phyloP scores from a whole-genome alignment of 2,797 vertebrate genomes.

The Crenuchus spilurus region DNA sequence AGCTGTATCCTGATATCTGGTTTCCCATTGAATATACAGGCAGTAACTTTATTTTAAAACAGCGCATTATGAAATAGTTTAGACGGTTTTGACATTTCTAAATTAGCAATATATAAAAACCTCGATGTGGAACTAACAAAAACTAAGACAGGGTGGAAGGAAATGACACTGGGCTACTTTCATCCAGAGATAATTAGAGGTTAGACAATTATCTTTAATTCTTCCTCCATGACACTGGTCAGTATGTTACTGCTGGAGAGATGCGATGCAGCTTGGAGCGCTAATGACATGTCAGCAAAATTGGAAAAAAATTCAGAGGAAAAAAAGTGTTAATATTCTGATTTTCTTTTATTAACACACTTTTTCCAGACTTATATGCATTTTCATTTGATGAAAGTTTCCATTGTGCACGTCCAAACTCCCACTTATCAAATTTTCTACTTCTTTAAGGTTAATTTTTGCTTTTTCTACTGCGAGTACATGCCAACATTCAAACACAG shows the following conservation, averaged over 20 bases:
- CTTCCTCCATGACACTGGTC: conserved; percentile 53
- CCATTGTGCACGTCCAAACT: conserved; percentile 40
- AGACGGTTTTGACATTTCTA: conserved; percentile 39
- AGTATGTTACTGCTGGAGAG: conserved; percentile 38
- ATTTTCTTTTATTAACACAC: conserved; percentile 42
- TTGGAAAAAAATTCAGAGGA: conserved; percentile 26
- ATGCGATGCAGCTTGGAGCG: conserved; percentile 16
- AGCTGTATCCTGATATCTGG: background rate
- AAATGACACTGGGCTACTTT: conserved; percentile 52
- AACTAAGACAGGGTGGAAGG: conserved; percentile 48
- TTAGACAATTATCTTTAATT: conserved; percentile 59
- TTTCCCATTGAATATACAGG: background rate
- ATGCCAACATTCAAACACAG: conserved; percentile 40
- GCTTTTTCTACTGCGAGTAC: conserved; percentile 12
- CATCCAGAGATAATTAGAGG: conserved; percentile 60
- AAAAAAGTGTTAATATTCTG: conserved; percentile 19
- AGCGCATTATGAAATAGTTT: conserved; percentile 9
- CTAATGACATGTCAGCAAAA: conserved; percentile 45
- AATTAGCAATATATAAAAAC: conserved; percentile 58
- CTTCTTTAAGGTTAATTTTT: conserved; percentile 15
- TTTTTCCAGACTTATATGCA: conserved; percentile 23
- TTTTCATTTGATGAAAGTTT: conserved; percentile 41
- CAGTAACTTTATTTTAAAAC: background rate
- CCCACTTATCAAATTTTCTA: conserved; percentile 35
- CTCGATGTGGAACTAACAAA: conserved; percentile 60